These are phyloP conservation scores for Holotrichia oblita DNA, from an alignment of 1,140 invertebrate species.

Conservation along the genomic window DNA sequence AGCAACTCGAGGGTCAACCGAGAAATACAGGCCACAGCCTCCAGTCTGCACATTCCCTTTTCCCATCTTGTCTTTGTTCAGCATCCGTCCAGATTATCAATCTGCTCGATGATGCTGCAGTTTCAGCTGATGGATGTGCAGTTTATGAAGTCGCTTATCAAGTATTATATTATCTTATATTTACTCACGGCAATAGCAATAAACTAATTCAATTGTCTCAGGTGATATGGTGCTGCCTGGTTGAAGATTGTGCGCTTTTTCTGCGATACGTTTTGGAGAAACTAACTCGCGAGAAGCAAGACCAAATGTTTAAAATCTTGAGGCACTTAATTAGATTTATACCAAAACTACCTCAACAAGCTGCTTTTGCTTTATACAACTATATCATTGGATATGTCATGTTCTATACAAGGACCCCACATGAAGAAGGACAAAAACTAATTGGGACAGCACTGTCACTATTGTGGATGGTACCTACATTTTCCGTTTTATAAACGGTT, in stretches of 20 bases:
- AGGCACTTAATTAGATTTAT: slow-evolving; percentile 94
- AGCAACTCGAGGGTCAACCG: slow-evolving; percentile 72
- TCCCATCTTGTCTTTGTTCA: slow-evolving; percentile 95
- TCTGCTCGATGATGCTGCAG: slow-evolving; percentile 94
- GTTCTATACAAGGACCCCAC: slow-evolving; percentile 96
- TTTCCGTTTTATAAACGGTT: neutral
- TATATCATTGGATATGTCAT: slow-evolving; percentile 99
- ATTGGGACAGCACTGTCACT: slow-evolving; percentile 94
- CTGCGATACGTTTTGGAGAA: slow-evolving; percentile 95
- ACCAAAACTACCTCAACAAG: slow-evolving; percentile 93
- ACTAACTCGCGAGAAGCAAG: slow-evolving; percentile 93
- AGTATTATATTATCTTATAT: too few species aligned
- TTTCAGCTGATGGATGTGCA: slow-evolving; percentile 90
- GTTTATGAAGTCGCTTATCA: slow-evolving; percentile 92
- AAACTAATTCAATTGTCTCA: slow-evolving; percentile 32
- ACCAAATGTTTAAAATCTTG: slow-evolving; percentile 93
- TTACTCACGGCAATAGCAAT: too few species aligned
- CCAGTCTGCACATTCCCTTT: slow-evolving; percentile 91
- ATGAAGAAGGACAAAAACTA: slow-evolving; percentile 89
- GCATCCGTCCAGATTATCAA: slow-evolving; percentile 95
- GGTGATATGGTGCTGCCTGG: slow-evolving; percentile 93
- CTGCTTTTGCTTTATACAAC: slow-evolving; percentile 98
- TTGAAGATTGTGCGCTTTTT: slow-evolving; percentile 97
- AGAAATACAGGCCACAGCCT: slow-evolving; percentile 80
- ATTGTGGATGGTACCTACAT: slow-evolving; percentile 86